Base-by-base conservation (phyloP, 1,140 invertebrate species). In the Dolichoris vasculosae region DNA sequence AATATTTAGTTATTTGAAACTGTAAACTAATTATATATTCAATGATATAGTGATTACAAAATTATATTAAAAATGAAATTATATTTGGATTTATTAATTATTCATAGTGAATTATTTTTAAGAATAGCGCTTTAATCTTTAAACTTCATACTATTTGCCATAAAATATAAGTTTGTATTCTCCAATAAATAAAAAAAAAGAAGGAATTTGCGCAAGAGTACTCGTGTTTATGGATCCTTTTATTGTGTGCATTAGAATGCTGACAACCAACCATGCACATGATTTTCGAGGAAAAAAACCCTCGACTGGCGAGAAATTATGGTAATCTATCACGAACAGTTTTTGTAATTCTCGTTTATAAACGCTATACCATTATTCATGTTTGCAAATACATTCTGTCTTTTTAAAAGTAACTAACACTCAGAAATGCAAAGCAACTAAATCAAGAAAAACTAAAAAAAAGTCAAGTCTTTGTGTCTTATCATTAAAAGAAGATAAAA, bases 391-490 rank as follows among this genome's bases (percentile, higher is more conserved):
- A 51, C 32, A 71, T 46, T 23, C 43, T 48, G 15, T 55, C 46
- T 23, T 40, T 75, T 20, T 35, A 59, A 35, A 30, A 46, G 30
- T 23, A 82, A 46, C 43, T 23, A n/a, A 3, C 6, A 30, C 64
- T 67, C 79, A 35, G n/a, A 30, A 26, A 51, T 23, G 30, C 32
- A 46, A 48, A 69, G 35, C 32, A 82, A 43, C 26, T 6, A 48
- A 43, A 69, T 20, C 59, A 11, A 69, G 4, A 46, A 35, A 73
- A 35, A 32, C 11, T 51, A 30, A 35, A 64, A 48, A 64, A 51
- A 85, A 82, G 55, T 85, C 79, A 79, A 85, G 84, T 77, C 78
- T 82, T 77, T 43, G 67, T 82, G 11, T 73, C 51, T 67, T 38
- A 43, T 32, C 67, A n/a, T 30, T 35, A 83, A 63, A 40, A 9